Base-by-base conservation (phyloP, 2,797 vertebrate genomes). In the Gadopsis bispinosus region DNA sequence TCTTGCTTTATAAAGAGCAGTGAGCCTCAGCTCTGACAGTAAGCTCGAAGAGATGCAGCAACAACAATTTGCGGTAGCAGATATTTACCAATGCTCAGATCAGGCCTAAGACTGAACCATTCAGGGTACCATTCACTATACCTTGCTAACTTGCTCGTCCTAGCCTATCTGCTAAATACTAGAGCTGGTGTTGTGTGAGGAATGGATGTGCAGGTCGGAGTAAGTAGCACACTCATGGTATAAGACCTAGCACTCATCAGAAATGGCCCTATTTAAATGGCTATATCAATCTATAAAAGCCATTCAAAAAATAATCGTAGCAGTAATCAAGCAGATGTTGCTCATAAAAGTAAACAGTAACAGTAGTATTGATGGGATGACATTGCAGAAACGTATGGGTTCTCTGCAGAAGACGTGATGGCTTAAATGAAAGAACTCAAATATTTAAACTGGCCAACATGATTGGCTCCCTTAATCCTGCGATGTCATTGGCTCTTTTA, bases 81-180 rank as follows among this genome's bases (percentile, higher is more conserved):
- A 69, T 55, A 74, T 83, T 82, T 69, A 62, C 50, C 50, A 26
- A 83, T 39, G 65, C 56, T 74, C 47, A 33, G 54, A 35, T 83
- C 65, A 41, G 65, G 61, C 73, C 54, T 78, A 6, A 66, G 35
- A 71, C 55, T 58, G 60, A 85, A 67, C 63, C 63, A 50, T 54
- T 55, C 67, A n/a, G 69, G 50, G 35, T 71, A 20, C 12, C 58
- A 26, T 26, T 26, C 26, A 26, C 59, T 66, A 48, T 39, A 37
- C 65, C 64, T 73, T 29, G 7, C 22, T 68, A 60, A 68, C 63
- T 66, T 65, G 56, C 55, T 77, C 77, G 51, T 72, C 59, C 45
- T 4, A 20, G 29, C 48, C 75, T 71, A 47, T 83, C 68, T 68
- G 63, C 66, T n/a, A 71, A 77, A 80, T 29, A 41, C 31, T 47